These are phyloP conservation scores for Neodiprion fabricii DNA, from an alignment of 1,140 invertebrate genomes.

Conservation along the genomic window DNA sequence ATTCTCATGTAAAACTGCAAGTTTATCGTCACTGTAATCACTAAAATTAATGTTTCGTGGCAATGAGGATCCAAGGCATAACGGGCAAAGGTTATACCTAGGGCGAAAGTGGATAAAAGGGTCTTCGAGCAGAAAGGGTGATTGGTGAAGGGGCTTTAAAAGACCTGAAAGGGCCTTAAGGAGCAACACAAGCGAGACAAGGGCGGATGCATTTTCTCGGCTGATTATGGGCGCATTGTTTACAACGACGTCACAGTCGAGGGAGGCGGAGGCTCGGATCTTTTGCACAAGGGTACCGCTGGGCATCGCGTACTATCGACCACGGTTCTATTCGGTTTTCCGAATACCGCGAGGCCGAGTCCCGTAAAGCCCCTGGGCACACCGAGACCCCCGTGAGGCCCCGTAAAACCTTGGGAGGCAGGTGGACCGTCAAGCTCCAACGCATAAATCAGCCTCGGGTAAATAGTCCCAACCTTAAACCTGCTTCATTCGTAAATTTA, in stretches of 20 bases:
- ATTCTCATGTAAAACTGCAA: too few relatives aligned
- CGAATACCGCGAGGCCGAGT: too few relatives aligned
- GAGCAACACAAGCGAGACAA: neutral
- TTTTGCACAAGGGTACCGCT: neutral
- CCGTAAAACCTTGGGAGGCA: neutral
- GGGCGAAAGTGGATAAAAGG: neutral
- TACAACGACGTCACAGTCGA: conserved; percentile 2
- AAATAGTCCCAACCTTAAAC: conserved; percentile 17
- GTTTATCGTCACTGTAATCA: neutral
- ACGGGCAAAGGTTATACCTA: neutral
- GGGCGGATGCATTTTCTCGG: conserved; percentile 11
- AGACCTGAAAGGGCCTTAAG: neutral
- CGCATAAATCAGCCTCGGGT: conserved; percentile 17
- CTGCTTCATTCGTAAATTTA: conserved; percentile 21
- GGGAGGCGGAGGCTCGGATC: neutral
- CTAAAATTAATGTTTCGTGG: neutral
- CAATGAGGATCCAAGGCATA: neutral
- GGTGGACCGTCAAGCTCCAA: neutral
- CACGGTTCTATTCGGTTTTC: too few relatives aligned
- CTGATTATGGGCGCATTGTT: conserved; percentile 18
- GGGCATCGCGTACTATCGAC: too few relatives aligned
- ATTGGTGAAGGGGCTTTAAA: neutral
- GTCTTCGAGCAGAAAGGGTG: neutral
- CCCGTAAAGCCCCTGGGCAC: too few relatives aligned
- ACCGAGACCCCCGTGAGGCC: neutral